Percentiles rank a stretch among this genome's conserved stretches.
Conservation (phyloP, 2,888 invertebrate genomes). For the Drosophila paramelanica region DNA sequence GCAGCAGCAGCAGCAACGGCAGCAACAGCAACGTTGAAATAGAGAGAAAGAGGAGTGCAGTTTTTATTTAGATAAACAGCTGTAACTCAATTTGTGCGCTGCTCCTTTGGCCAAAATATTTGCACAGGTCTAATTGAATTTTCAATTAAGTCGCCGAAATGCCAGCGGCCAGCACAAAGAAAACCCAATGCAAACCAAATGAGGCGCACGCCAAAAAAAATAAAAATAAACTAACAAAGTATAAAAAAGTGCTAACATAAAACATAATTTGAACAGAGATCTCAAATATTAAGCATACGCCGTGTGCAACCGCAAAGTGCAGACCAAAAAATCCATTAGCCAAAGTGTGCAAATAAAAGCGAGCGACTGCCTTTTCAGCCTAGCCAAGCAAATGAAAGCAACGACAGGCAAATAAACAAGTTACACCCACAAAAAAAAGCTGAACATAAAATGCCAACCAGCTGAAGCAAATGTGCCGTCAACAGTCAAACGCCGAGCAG, state of each 20-base stretch:
- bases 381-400: slow-evolving; percentile 69
- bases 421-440: slow-evolving; percentile 29
- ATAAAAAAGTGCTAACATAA: slow-evolving; percentile 22
- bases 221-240: slow-evolving; percentile 1
- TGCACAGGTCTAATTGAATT: slow-evolving; percentile 80
- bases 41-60: slow-evolving; percentile 34
- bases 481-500: slow-evolving; percentile 66
- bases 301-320: slow-evolving; percentile 62
- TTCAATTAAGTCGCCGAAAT: slow-evolving; percentile 75
- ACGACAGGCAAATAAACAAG: slow-evolving; percentile 76
- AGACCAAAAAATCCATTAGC: slow-evolving; percentile 74
- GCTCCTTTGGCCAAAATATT: slow-evolving; percentile 66
- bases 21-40: slow-evolving; percentile 1
- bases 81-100: slow-evolving; percentile 69
- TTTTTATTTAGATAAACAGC: slow-evolving; percentile 77
- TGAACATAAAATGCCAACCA: slow-evolving; percentile 41
- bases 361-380: slow-evolving; percentile 49
- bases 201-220: slow-evolving; percentile 37
- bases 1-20: slow-evolving; percentile 15
- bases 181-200: slow-evolving; percentile 59
- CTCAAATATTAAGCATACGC: slow-evolving; percentile 76
- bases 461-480: slow-evolving; percentile 69
- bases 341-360: slow-evolving; percentile 73
- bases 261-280: slow-evolving; percentile 54
- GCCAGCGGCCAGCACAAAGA: slow-evolving; percentile 30